These are phyloP conservation scores for Rynchops niger DNA, from an alignment of 2,113 vertebrate genomes.

Conservation along the genomic window DNA sequence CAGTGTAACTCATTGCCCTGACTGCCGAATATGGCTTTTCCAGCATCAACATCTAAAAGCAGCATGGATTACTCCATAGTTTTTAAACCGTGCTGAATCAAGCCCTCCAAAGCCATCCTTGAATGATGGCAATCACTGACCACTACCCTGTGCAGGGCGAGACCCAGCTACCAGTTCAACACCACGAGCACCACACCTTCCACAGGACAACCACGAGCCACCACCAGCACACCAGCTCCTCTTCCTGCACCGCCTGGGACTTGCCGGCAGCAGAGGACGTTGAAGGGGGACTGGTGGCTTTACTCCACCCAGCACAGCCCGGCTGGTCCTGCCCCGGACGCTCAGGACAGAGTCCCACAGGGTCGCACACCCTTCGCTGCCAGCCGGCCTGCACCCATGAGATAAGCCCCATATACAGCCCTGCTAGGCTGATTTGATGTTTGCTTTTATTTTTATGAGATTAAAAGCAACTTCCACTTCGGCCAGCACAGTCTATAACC, in stretches of 20 bases:
- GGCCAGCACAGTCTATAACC: neutral
- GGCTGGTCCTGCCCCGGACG: neutral
- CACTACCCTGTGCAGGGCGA: neutral
- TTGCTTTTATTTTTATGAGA: neutral
- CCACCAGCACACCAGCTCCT: fast-evolving
- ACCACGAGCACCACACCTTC: neutral
- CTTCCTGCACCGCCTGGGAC: neutral
- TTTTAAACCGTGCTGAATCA: neutral
- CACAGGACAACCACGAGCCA: neutral
- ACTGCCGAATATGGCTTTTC: fast-evolving
- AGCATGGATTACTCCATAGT: neutral
- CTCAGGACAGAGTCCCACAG: neutral
- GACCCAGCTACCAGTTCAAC: neutral
- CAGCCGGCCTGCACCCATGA: neutral
- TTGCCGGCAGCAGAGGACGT: neutral
- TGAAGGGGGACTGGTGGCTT: neutral
- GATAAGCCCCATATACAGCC: neutral
- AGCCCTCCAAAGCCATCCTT: neutral
- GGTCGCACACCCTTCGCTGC: neutral
- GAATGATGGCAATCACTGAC: neutral
- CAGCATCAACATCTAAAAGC: neutral
- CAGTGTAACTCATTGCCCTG: neutral
- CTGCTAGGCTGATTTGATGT: neutral
- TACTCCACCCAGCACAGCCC: neutral
- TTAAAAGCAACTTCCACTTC: neutral